These are phyloP conservation scores for Dryadula phaetusa DNA, from an alignment of 2,888 invertebrate genomes.

Conservation along the genomic window DNA sequence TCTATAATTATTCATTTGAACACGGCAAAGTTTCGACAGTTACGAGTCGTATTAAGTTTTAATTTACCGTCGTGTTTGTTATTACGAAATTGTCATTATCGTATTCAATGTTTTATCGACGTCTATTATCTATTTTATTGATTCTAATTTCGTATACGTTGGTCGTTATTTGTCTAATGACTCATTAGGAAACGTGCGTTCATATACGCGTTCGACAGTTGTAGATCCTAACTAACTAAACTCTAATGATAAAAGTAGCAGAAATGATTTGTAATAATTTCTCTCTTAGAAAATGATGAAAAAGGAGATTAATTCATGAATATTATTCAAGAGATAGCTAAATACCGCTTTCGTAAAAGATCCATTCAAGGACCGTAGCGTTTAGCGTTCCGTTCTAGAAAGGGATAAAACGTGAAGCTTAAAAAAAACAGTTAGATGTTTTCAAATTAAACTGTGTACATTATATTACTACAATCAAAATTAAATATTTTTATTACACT, in stretches of 20 bases:
- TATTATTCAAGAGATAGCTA: too few relatives aligned
- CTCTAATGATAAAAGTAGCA: too few relatives aligned
- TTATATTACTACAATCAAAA: background rate
- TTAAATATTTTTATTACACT: background rate
- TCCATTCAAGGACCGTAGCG: too few relatives aligned
- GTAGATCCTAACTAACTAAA: too few relatives aligned
- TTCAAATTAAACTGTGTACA: background rate
- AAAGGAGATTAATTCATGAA: too few relatives aligned
- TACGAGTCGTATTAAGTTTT: slow-evolving; percentile 62
- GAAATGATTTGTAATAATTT: background rate
- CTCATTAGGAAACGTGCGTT: background rate
- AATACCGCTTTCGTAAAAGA: too few relatives aligned
- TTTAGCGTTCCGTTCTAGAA: too few relatives aligned
- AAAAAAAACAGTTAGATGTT: too few relatives aligned
- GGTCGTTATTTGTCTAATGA: slow-evolving; percentile 26
- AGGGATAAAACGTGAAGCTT: too few relatives aligned
- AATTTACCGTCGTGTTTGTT: slow-evolving; percentile 53
- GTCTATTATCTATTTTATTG: slow-evolving; percentile 31
- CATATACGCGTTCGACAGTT: too few relatives aligned
- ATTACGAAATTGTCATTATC: slow-evolving; percentile 39
- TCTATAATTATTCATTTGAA: slow-evolving; percentile 76
- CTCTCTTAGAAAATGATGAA: background rate
- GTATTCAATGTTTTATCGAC: slow-evolving; percentile 37
- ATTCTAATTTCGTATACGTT: slow-evolving; percentile 24
- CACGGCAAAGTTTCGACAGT: slow-evolving; percentile 67